Percentiles rank a stretch among this genome's conserved stretches.
Evolutionary conservation across 2,888 invertebrate genomes (phyloP).

Genomic region (Gari tellinella): DNA sequence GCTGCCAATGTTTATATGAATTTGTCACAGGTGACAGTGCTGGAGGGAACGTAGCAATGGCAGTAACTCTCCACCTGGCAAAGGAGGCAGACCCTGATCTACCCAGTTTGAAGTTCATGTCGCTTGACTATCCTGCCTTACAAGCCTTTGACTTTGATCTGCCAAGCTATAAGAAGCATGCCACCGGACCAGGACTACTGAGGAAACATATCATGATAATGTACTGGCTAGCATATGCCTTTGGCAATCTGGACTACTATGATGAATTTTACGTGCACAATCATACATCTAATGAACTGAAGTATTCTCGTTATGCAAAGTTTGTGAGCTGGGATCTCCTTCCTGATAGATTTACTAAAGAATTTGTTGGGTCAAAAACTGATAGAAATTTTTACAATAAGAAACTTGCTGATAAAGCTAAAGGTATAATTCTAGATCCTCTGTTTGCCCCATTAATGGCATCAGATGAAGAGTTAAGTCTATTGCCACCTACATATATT

Average conservation of each 20-base stretch:
- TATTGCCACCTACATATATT: constrained; percentile 55
- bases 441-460: constrained; percentile 60
- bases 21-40: constrained; percentile 69
- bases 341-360: constrained; percentile 52
- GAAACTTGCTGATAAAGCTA: constrained; percentile 27
- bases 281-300: constrained; percentile 37
- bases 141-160: constrained; percentile 79
- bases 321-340: constrained; percentile 36
- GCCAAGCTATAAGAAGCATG: constrained; percentile 64
- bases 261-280: constrained; percentile 26
- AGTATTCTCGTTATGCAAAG: constrained; percentile 18
- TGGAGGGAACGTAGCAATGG: constrained; percentile 72
- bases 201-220: constrained; percentile 48
- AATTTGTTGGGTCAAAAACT: background rate
- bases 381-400: no score
- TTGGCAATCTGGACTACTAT: constrained; percentile 38
- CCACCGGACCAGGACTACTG: constrained; percentile 43
- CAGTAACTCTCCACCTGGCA: constrained; percentile 58
- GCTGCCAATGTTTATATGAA: no score
- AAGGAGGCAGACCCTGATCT: constrained; percentile 44
- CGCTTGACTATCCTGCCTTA: constrained; percentile 60
- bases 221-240: constrained; percentile 61
- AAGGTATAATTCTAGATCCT: constrained; percentile 45
- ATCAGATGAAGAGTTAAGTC: constrained; percentile 50
- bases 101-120: constrained; percentile 53